Evolutionary conservation across 2,888 invertebrate species (phyloP), one percentile per base, ranked within the genome.

Genomic region (Galerucella calmariensis): DNA sequence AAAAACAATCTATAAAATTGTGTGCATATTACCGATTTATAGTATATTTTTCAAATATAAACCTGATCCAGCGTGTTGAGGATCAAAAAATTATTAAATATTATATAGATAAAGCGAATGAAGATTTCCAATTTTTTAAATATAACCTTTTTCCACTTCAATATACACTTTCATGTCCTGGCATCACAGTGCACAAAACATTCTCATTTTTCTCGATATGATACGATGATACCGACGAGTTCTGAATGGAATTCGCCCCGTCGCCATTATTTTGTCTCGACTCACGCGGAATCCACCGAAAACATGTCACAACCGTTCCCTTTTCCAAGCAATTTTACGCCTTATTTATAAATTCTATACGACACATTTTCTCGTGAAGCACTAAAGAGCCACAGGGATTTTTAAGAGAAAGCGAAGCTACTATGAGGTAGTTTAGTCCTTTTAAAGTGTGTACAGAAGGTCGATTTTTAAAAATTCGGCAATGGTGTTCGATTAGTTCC

Each of bases 261-360:
- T 73, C 78, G 78, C 77, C 77, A 78, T 78, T 78, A 78, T 74
- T 77, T 72, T 70, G 75, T 75, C 75, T 77, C 66, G 66, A 66
- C 67, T 11, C 46, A 65, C 53, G 11, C 41, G 35, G 41, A 65
- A 53, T 48, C 27, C 46, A 10, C 44, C 14, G 24, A 71, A 24
- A 71, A 65, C n/a, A 58, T 53, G 20, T 16, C 14, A 56, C 71
- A 46, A 56, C 24, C 12, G 16, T 46, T 14, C 10, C 20, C 8
- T 11, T 44, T 10, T 46, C 12, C 59, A 67, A 9, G 48, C 20
- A 14, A 72, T 48, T 27, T 12, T 59, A 24, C 12, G 14, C 44
- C 44, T 59, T 72, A 72, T 51, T 27, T 67, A 12, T 10, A 14
- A 8, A 46, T 48, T n/a, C 12, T 48, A 48, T 66, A 66, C 24